Base-by-base conservation (phyloP, 2,888 invertebrate genomes). In the Drosophila phalerata region DNA sequence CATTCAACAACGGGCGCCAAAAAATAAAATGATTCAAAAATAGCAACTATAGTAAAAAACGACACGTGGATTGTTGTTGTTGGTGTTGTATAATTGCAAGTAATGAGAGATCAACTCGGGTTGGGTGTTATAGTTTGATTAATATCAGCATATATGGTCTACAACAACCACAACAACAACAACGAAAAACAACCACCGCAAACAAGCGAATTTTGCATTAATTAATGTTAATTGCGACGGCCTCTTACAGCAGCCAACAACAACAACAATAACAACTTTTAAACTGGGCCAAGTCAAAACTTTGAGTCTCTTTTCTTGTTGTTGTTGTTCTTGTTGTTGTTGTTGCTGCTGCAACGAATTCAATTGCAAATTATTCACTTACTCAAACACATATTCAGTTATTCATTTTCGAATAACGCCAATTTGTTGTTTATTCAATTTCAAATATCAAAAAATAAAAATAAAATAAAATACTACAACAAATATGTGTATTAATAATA, bases 171-270 rank as follows among this genome's bases (percentile, higher is more conserved):
- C 22, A 45, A 3, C 55, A 34, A 38, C 57, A 52, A 30, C 32
- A 38, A 11, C 45, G 42, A 42, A n/a, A n/a, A n/a, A 22, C 22
- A 22, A 4, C 22, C 22, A 22, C 22, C 22, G 22, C 25, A 28
- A 19, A 37, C 55, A 22, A 17, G 43, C 53, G 30, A 53, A 34
- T 40, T 67, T 61, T 63, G 70, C 66, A 86, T 77, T 85, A 87
- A 87, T 87, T 73, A 81, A 71, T 82, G 79, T 73, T 88, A 85
- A 82, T 83, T 83, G 73, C 73, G 63, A 42, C 73, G 61, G 69
- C 69, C 49, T 64, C 38, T 76, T 67, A 42, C 71, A 70, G 40
- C 69, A 62, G 43, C 48, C 34, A 34, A 42, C 58, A 40, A 30
- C 48, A 17, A 22, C 28, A 47, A 52, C 32, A 34, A 32, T 40